Percentiles rank a stretch among this genome's conserved stretches.
Conservation (phyloP, 2,113 vertebrate genomes). For the Ifrita kowaldi region DNA sequence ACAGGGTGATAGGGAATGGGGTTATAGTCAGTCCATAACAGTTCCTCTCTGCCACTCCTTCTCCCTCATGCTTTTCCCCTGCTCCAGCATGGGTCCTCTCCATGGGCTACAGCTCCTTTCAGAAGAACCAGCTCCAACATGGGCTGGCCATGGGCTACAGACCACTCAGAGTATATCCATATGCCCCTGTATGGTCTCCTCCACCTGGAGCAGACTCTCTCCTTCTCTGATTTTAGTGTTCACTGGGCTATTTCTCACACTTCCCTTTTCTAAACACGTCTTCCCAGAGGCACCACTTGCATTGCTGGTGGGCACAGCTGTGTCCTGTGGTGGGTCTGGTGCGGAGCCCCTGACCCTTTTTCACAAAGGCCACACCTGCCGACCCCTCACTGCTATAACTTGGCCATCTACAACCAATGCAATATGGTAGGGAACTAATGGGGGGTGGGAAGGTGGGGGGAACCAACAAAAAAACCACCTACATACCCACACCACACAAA, state of each 20-base stretch:
- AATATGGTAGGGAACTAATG: accelerated
- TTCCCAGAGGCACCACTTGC: not conserved
- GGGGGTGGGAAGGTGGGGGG: too few species aligned
- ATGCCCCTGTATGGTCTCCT: accelerated
- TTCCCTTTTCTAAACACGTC: not conserved
- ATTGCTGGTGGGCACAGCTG: not conserved
- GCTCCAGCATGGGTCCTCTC: not conserved
- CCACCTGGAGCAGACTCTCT: not conserved
- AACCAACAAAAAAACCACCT: not conserved
- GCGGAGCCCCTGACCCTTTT: not conserved
- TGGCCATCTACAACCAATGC: not conserved
- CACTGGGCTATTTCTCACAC: not conserved
- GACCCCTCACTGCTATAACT: not conserved
- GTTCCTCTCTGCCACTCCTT: not conserved
- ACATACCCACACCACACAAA: not conserved
- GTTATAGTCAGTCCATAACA: accelerated
- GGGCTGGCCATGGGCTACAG: not conserved
- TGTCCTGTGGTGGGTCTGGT: not conserved
- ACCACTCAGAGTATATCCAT: not conserved
- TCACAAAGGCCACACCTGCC: not conserved
- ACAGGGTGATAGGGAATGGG: not conserved
- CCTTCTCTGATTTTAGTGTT: not conserved
- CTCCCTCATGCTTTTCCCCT: not conserved
- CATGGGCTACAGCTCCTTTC: not conserved
- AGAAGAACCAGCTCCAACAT: accelerated